A percentile compares a stretch with the other conserved stretches of the same genome.
Evolutionary conservation across 2,113 vertebrate genomes (phyloP).

Genomic region (Suricata suricatta): DNA sequence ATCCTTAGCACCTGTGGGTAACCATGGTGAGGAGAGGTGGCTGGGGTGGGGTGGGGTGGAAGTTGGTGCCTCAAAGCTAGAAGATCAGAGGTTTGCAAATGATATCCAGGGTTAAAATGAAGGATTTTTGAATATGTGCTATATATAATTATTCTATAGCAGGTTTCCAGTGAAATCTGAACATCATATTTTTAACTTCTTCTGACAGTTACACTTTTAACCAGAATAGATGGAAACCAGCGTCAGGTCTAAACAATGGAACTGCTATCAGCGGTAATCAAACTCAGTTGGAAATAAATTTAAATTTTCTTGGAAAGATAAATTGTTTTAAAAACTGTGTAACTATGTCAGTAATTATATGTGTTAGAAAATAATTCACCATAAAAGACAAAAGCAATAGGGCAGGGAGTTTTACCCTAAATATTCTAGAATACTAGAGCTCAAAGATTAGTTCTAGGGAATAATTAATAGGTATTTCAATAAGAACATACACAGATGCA

Average conservation of each 20-base stretch:
- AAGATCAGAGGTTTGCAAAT: background rate
- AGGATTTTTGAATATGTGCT: background rate
- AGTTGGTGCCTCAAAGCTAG: background rate
- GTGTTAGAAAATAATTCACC: slow-evolving; percentile 21
- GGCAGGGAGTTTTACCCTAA: background rate
- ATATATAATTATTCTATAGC: background rate
- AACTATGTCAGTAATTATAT: background rate
- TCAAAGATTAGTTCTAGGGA: background rate
- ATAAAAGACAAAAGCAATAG: slow-evolving; percentile 34
- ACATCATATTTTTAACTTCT: slow-evolving; percentile 24
- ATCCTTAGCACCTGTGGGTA: background rate
- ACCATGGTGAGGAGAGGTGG: background rate
- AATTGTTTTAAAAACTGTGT: slow-evolving; percentile 29
- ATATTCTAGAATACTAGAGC: background rate
- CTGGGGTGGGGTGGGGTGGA: background rate
- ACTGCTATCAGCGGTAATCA: background rate
- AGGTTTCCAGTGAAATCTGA: background rate
- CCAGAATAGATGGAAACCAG: background rate
- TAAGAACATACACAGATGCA: background rate
- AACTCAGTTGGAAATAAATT: background rate
- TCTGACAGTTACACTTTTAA: background rate
- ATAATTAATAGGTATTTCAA: background rate
- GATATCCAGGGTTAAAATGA: background rate
- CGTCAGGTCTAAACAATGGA: background rate
- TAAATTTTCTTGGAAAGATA: background rate